These are phyloP conservation scores for Colletes collaris DNA, from an alignment of 2,888 invertebrate species.

Conservation along the genomic window DNA sequence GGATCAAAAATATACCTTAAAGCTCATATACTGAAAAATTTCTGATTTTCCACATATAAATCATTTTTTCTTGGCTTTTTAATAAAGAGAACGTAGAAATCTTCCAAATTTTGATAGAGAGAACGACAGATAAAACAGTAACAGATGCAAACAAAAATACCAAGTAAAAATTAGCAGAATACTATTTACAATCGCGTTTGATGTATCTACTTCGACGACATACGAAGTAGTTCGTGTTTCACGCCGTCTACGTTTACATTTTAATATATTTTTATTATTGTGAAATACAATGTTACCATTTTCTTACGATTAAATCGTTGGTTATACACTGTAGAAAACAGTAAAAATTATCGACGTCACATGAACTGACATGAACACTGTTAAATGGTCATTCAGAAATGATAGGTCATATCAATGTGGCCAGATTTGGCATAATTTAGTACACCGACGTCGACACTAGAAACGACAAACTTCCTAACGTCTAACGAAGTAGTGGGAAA, in stretches of 20 bases:
- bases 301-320: constrained; percentile 30
- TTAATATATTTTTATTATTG: constrained; percentile 26
- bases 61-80: neutral
- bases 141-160: constrained; percentile 2
- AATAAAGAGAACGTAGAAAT: neutral
- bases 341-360: constrained; percentile 46
- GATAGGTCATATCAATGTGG: neutral
- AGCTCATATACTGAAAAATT: neutral
- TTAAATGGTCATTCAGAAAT: constrained; percentile 40
- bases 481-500: no score
- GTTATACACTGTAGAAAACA: constrained; percentile 16
- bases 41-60: neutral
- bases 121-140: neutral
- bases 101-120: neutral
- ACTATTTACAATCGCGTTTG: constrained; percentile 8
- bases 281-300: constrained; percentile 42
- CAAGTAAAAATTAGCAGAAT: neutral
- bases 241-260: constrained; percentile 1
- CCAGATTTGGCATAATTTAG: no score
- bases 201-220: constrained; percentile 1
- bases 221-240: constrained; percentile 4
- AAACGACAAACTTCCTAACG: neutral
- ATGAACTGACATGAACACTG: constrained; percentile 13
- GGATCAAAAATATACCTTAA: neutral
- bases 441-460: neutral